Conservation (phyloP, 2,113 vertebrate genomes). For the Cephalopholis sonnerati region DNA sequence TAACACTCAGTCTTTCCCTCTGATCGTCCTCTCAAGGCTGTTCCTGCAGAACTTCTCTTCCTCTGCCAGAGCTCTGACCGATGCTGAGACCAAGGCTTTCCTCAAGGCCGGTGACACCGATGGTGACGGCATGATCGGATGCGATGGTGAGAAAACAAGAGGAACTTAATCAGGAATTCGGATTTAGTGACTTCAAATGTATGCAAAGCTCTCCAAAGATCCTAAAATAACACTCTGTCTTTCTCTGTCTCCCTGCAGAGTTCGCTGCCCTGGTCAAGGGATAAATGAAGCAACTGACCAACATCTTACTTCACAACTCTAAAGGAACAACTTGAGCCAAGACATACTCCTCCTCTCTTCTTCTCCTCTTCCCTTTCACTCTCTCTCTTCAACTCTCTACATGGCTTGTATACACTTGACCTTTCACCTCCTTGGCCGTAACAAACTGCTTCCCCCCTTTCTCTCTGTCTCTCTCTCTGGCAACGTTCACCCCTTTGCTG, state of each 20-base stretch:
- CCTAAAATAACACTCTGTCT: neutral
- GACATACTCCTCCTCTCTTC: slow-evolving; percentile 65
- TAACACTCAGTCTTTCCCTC: neutral
- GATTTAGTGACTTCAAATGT: neutral
- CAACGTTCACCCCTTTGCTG: slow-evolving; percentile 71
- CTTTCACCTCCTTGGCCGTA: slow-evolving; percentile 55
- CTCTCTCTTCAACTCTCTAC: slow-evolving; percentile 66
- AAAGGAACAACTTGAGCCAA: slow-evolving; percentile 84
- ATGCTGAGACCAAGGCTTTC: slow-evolving; percentile 84
- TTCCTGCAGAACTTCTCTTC: slow-evolving; percentile 88
- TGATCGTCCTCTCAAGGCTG: slow-evolving; percentile 64
- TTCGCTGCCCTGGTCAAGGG: slow-evolving; percentile 84
- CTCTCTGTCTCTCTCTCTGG: slow-evolving; percentile 58
- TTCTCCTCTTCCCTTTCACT: slow-evolving; percentile 65
- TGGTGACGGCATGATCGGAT: slow-evolving; percentile 88
- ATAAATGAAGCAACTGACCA: slow-evolving; percentile 81
- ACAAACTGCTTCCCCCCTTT: slow-evolving; percentile 36
- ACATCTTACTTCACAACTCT: slow-evolving; percentile 70
- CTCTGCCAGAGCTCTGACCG: slow-evolving; percentile 83
- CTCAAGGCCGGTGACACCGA: slow-evolving; percentile 85
- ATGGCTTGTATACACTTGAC: slow-evolving; percentile 84
- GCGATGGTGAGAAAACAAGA: slow-evolving; percentile 79
- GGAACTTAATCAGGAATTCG: neutral
- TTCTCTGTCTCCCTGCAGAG: slow-evolving; percentile 77
- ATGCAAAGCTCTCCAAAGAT: neutral